These are phyloP conservation scores for Drosophila elegans DNA, from an alignment of 1,140 invertebrate species.

Conservation along the genomic window DNA sequence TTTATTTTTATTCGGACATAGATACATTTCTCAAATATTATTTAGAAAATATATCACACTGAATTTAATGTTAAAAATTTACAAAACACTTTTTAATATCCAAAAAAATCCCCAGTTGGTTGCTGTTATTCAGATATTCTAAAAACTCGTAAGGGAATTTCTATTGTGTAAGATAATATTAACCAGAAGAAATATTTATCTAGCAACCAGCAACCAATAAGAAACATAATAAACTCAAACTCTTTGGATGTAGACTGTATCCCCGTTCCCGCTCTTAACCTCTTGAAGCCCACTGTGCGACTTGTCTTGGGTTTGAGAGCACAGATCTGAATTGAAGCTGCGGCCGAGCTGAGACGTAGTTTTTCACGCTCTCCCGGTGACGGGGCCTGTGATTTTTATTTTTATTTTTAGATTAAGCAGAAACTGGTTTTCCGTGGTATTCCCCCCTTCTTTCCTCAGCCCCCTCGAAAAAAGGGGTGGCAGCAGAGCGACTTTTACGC, in stretches of 20 bases:
- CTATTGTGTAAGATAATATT: no score
- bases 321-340: constrained; percentile 34
- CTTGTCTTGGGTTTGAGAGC: constrained; percentile 25
- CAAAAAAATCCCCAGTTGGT: no score
- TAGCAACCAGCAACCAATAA: no score
- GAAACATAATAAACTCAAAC: no score
- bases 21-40: no score
- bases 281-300: constrained; percentile 34
- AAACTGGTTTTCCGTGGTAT: constrained; percentile 66
- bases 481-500: constrained; percentile 50
- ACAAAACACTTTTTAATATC: no score
- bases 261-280: background rate
- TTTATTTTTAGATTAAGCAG: constrained; percentile 77
- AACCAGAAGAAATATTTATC: no score
- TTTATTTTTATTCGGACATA: no score
- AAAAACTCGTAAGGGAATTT: background rate
- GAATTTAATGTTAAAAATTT: no score
- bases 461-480: constrained; percentile 22
- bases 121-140: background rate
- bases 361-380: constrained; percentile 73
- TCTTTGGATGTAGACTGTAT: no score
- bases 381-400: constrained; percentile 38
- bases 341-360: constrained; percentile 53
- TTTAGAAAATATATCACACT: no score
- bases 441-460: constrained; percentile 7